A percentile compares a stretch with the other conserved stretches of the same genome.
Conservation (phyloP, 2,888 invertebrate genomes). For the Entomobrya proxima region DNA sequence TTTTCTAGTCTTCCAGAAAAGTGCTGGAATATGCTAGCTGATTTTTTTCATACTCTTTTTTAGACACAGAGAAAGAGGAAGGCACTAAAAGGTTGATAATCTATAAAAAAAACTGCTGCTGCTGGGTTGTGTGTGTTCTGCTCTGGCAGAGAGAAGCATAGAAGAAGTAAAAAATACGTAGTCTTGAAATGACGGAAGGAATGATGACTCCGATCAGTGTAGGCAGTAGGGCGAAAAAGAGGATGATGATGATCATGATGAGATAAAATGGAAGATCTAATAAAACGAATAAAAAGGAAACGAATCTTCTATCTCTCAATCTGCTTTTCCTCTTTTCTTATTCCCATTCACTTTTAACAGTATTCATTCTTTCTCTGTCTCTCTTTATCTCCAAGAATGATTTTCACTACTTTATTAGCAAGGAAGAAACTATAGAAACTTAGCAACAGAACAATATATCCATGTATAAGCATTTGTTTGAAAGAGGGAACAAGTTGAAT, state of each 20-base stretch:
- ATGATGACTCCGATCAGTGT: constrained; percentile 26
- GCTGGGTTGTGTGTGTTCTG: not conserved
- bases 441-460: not conserved
- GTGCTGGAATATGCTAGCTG: not conserved
- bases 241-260: constrained; percentile 1
- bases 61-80: not conserved
- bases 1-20: not conserved
- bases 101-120: constrained; percentile 9
- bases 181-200: constrained; percentile 12
- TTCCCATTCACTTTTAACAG: constrained; percentile 12
- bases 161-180: not conserved
- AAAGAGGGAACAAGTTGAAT: constrained; percentile 35
- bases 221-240: not conserved
- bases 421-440: constrained; percentile 30
- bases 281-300: constrained; percentile 49
- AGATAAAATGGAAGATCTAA: constrained; percentile 47
- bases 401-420: not conserved
- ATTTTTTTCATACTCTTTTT: constrained; percentile 7
- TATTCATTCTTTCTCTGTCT: not conserved
- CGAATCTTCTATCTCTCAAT: constrained; percentile 27
- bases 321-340: not conserved
- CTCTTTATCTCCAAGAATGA: not conserved
- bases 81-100: constrained; percentile 10
- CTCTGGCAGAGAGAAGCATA: not conserved
- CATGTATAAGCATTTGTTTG: not conserved